Evolutionary conservation across 2,888 invertebrate species (phyloP).

Genomic region (Amphimallon solstitiale): DNA sequence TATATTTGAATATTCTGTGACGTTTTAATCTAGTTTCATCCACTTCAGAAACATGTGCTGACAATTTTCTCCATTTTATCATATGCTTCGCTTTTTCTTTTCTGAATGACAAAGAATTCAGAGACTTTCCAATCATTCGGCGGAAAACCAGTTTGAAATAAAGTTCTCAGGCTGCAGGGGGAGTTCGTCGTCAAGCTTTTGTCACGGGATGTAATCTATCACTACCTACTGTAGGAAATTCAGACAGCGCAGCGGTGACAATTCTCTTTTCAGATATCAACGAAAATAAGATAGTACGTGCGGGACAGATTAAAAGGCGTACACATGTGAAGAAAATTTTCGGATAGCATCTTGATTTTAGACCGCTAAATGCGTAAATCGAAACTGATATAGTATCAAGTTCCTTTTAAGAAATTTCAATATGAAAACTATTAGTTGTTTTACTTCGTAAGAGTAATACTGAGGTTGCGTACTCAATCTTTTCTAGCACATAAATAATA

Average conservation of each 20-base stretch:
- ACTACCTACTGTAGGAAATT: constrained; percentile 18
- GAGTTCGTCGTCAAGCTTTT: constrained; percentile 28
- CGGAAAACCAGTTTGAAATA: constrained; percentile 24
- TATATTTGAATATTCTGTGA: constrained; percentile 1
- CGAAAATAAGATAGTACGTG: constrained; percentile 4
- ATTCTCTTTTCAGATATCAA: constrained; percentile 24
- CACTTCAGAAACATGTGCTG: constrained; percentile 7
- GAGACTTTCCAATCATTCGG: constrained; percentile 27
- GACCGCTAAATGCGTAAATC: too few relatives aligned
- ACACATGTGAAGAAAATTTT: not conserved
- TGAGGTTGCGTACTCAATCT: too few relatives aligned
- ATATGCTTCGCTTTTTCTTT: not conserved
- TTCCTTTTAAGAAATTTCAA: too few relatives aligned
- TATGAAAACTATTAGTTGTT: too few relatives aligned
- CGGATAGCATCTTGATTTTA: not conserved
- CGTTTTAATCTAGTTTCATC: constrained; percentile 21
- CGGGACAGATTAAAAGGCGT: constrained; percentile 6
- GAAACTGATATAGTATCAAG: too few relatives aligned
- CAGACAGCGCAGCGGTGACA: constrained; percentile 26
- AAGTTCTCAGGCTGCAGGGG: constrained; percentile 23
- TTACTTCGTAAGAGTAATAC: too few relatives aligned
- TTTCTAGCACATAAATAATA: too few relatives aligned
- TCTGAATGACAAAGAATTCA: constrained; percentile 24
- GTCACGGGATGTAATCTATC: constrained; percentile 29
- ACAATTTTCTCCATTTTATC: constrained; percentile 20